Percentiles rank a stretch among this genome's conserved stretches.
phyloP scores from a whole-genome alignment of 2,113 vertebrate species.

The Tursiops truncatus region DNA sequence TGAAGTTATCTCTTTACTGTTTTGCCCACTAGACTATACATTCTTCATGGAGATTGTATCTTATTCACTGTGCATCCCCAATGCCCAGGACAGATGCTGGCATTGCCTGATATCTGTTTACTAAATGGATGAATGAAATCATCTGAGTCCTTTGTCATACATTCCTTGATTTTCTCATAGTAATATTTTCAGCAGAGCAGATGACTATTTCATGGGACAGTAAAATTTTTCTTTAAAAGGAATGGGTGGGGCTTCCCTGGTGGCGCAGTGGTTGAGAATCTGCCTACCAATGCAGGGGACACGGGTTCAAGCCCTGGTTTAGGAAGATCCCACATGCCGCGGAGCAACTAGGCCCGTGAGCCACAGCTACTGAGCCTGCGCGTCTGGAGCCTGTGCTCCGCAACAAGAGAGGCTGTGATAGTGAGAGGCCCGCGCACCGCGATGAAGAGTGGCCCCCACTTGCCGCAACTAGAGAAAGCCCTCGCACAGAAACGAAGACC shows the following conservation, averaged over 20 bases:
- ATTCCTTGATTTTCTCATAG: background rate
- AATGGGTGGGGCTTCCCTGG: background rate
- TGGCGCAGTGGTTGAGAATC: too few relatives aligned
- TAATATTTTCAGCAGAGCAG: background rate
- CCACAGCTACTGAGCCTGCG: too few relatives aligned
- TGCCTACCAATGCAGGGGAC: too few relatives aligned
- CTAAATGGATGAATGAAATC: background rate
- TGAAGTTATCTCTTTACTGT: background rate
- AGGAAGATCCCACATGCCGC: too few relatives aligned
- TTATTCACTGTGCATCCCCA: background rate
- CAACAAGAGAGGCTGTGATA: too few relatives aligned
- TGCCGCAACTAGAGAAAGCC: too few relatives aligned
- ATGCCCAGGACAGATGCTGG: background rate
- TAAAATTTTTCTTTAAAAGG: constrained; percentile 9
- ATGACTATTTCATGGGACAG: background rate
- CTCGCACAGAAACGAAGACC: too few relatives aligned
- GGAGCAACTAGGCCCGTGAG: too few relatives aligned
- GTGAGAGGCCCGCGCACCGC: too few relatives aligned
- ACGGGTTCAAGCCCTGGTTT: too few relatives aligned
- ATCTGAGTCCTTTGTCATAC: background rate
- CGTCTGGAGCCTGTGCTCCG: too few relatives aligned
- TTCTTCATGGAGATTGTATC: background rate
- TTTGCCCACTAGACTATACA: background rate
- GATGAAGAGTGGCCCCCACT: too few relatives aligned
- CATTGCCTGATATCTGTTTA: background rate